phyloP scores from a whole-genome alignment of 2,888 invertebrate species.

The Elysia crispata region DNA sequence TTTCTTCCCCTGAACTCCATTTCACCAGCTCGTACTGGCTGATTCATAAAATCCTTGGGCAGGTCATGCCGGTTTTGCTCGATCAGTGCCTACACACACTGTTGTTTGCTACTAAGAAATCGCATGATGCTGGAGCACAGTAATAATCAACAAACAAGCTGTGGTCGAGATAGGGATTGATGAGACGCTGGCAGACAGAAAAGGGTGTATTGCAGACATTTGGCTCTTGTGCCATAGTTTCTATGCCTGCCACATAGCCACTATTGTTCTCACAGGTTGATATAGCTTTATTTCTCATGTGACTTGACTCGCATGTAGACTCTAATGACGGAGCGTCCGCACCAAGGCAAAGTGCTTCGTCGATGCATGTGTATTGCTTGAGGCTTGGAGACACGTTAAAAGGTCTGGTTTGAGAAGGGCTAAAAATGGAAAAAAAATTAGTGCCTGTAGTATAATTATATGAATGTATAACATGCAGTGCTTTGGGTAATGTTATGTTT shows the following conservation, averaged over 20 bases:
- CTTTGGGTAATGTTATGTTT: too few species aligned
- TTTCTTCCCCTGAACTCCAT: not conserved
- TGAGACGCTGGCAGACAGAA: slow-evolving; percentile 1
- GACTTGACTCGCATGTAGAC: slow-evolving; percentile 31
- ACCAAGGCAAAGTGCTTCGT: too few species aligned
- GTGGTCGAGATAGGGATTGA: not conserved
- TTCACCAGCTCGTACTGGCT: not conserved
- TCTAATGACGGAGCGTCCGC: too few species aligned
- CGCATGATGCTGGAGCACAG: slow-evolving; percentile 19
- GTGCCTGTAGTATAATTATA: too few species aligned
- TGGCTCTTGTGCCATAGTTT: not conserved
- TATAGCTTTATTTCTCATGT: slow-evolving; percentile 24
- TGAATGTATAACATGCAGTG: too few species aligned
- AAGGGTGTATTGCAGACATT: slow-evolving; percentile 27
- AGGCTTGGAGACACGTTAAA: too few species aligned
- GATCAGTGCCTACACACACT: slow-evolving; percentile 38
- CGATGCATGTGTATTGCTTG: too few species aligned
- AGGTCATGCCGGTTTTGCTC: slow-evolving; percentile 24
- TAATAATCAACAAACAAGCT: slow-evolving; percentile 44
- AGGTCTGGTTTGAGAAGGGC: too few species aligned
- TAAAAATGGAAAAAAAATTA: too few species aligned
- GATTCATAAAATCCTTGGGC: slow-evolving; percentile 24
- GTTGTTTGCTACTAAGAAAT: not conserved
- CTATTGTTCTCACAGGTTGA: not conserved
- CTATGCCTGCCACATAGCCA: slow-evolving; percentile 4